These are phyloP conservation scores for Pterostichus madidus DNA, from an alignment of 2,888 invertebrate species.

Conservation along the genomic window DNA sequence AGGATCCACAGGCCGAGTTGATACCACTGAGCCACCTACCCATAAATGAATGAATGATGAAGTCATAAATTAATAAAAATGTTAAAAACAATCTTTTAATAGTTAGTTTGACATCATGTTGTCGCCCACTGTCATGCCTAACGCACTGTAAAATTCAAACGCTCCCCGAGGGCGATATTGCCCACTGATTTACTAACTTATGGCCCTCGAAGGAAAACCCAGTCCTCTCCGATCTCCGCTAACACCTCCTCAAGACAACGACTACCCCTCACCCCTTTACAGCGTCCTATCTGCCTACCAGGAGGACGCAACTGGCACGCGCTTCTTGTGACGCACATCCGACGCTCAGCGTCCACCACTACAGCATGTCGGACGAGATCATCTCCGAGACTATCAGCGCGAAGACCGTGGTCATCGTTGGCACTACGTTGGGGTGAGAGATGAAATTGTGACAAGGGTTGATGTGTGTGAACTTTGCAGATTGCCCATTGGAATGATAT, in stretches of 20 bases:
- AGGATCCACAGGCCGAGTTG: no score
- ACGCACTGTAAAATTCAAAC: no score
- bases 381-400: conserved; percentile 91
- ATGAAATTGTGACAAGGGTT: conserved; percentile 59
- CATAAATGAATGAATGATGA: no score
- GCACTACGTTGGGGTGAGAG: conserved; percentile 90
- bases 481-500: conserved; percentile 83
- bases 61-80: no score
- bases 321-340: conserved; percentile 86
- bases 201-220: neutral
- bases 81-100: no score
- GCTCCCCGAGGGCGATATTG: no score
- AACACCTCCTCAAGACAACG: conserved; percentile 77
- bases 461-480: conserved; percentile 77
- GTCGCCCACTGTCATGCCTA: no score
- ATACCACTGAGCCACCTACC: no score
- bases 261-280: conserved; percentile 81
- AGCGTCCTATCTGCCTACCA: conserved; percentile 86
- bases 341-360: conserved; percentile 70
- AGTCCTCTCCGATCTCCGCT: conserved; percentile 76
- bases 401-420: conserved; percentile 92
- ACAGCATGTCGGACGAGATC: conserved; percentile 90
- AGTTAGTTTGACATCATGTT: no score
- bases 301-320: conserved; percentile 89
- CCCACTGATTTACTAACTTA: no score